Evolutionary conservation across 2,797 vertebrate species (phyloP).

Genomic region (Enteromius unitaeniatus): DNA sequence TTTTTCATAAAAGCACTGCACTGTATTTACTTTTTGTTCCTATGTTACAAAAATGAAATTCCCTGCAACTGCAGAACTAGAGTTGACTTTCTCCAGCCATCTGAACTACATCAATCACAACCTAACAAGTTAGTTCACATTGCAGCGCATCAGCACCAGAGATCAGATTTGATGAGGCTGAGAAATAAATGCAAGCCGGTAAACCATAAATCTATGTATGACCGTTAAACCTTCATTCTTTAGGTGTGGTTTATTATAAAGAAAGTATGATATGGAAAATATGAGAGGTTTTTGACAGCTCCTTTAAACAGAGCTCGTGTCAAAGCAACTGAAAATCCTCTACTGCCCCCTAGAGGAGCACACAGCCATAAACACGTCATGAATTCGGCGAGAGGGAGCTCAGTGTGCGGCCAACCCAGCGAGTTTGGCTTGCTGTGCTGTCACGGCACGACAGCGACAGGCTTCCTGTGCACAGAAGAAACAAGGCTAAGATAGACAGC

Average conservation of each 20-base stretch:
- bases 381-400: not conserved
- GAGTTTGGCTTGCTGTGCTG: constrained; percentile 28
- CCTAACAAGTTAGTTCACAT: not conserved
- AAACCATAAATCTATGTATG: constrained; percentile 25
- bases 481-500: constrained; percentile 20
- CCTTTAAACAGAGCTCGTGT: not conserved
- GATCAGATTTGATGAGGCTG: constrained; percentile 2
- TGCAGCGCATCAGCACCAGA: not conserved
- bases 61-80: not conserved
- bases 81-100: constrained; percentile 15
- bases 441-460: constrained; percentile 29
- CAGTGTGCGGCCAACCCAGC: not conserved
- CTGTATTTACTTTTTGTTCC: not conserved
- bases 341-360: constrained; percentile 56
- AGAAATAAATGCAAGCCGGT: constrained; percentile 2
- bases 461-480: constrained; percentile 32
- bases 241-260: constrained; percentile 35
- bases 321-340: constrained; percentile 44
- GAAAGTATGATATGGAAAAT: constrained; percentile 40
- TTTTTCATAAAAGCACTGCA: not conserved
- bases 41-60: not conserved
- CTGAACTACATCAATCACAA: not conserved
- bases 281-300: constrained; percentile 38
- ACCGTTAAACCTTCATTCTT: constrained; percentile 30
- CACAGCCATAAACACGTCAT: not conserved